These are phyloP conservation scores for Xestia xanthographa DNA, from an alignment of 2,888 invertebrate genomes.

Conservation along the genomic window DNA sequence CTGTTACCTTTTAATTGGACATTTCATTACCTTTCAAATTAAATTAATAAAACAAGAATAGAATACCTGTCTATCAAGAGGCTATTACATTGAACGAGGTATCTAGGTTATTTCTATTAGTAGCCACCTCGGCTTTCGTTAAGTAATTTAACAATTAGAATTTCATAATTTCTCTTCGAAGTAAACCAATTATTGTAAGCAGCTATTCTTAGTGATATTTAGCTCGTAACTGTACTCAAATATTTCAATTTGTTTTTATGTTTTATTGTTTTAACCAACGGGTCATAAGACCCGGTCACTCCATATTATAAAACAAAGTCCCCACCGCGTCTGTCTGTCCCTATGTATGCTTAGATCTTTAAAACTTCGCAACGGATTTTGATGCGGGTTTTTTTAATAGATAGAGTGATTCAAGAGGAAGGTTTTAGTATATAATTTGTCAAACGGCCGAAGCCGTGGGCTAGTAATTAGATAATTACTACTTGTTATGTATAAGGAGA, in stretches of 20 bases:
- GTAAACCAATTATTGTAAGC: conserved; percentile 5
- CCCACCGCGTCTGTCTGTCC: too few relatives aligned
- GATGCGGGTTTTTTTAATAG: too few relatives aligned
- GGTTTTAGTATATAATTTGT: too few relatives aligned
- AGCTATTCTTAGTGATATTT: conserved; percentile 10
- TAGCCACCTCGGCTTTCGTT: background rate
- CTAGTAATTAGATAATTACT: too few relatives aligned
- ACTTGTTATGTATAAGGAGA: background rate
- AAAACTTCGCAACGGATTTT: too few relatives aligned
- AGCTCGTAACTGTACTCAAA: background rate
- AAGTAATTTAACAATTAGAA: conserved; percentile 12
- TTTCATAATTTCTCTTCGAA: background rate
- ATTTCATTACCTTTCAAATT: conserved; percentile 30
- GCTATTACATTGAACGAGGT: conserved; percentile 4
- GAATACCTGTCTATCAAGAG: background rate
- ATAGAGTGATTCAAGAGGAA: too few relatives aligned
- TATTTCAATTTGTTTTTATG: background rate
- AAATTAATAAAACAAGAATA: conserved; percentile 28
- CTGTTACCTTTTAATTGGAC: conserved; percentile 22
- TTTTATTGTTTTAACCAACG: conserved; percentile 1
- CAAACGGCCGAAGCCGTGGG: too few relatives aligned
- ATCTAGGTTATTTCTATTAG: background rate
- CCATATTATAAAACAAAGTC: too few relatives aligned
- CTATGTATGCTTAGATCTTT: too few relatives aligned
- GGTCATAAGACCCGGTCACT: too few relatives aligned